These are phyloP conservation scores for Pseudochirops corinnae DNA, from an alignment of 2,797 vertebrate genomes.

Conservation along the genomic window DNA sequence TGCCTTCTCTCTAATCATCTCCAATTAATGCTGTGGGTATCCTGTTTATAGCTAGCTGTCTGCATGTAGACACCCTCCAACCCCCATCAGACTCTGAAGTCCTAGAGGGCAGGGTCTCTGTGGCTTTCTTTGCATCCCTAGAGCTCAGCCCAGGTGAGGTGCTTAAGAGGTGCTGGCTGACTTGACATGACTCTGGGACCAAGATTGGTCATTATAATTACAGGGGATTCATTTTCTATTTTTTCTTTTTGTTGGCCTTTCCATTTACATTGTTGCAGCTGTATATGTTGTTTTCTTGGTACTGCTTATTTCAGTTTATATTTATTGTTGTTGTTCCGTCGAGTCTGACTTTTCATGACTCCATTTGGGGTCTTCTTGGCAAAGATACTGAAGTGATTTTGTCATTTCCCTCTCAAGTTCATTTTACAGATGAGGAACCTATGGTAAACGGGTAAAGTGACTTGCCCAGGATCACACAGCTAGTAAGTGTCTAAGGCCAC, in stretches of 20 bases:
- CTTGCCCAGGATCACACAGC: neutral
- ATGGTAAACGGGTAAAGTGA: neutral
- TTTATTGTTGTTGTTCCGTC: neutral
- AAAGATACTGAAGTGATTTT: neutral
- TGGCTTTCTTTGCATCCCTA: neutral
- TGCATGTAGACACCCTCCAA: neutral
- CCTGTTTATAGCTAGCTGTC: neutral
- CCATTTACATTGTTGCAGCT: neutral
- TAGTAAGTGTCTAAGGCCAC: neutral
- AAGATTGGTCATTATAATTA: neutral
- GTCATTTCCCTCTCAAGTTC: neutral
- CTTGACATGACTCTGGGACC: neutral
- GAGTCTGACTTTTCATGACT: neutral
- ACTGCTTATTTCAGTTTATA: neutral
- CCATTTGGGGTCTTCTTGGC: neutral
- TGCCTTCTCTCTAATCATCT: neutral
- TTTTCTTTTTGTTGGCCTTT: neutral
- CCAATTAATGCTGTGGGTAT: too few species aligned
- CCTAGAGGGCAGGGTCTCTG: neutral
- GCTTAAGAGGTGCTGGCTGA: neutral
- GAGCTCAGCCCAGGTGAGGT: neutral
- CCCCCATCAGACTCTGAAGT: neutral
- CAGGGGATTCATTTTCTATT: neutral
- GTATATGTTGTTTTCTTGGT: neutral
- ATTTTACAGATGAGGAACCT: neutral